Evolutionary conservation across 1,140 invertebrate species (phyloP), one percentile per base, ranked within the genome.

Genomic region (Luehdorfia chinensis): DNA sequence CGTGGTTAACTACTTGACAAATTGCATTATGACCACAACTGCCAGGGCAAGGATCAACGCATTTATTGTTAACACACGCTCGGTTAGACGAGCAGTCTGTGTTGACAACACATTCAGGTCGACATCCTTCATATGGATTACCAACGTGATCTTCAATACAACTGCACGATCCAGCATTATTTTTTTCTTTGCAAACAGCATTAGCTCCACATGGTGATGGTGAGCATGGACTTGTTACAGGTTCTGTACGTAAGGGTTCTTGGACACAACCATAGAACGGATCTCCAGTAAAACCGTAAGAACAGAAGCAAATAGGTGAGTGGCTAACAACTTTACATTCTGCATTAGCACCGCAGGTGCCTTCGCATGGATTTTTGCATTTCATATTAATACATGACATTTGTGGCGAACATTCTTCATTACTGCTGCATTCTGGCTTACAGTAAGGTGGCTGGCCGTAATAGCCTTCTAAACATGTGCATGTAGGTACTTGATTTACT

Each of bases 381-480:
- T 91, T 93, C 66, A 90, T 90, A 49, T 91, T 91, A 18, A 93
- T 85, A 59, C 94, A 96, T 8, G 94, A 91, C 5, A 94, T 84
- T 60, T 93, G 89, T 33, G 87, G 85, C 5, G 92, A 89, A 62
- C 94, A 95, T 59, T 95, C 94, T 75, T 93, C 90, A 66, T 94
- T 90, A 44, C 93, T 94, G 4, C 90, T 84, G 72, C 93, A 94
- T 78, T 94, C 92, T 1, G 93, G 93, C 51, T 92, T 89, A 41
- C 93, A 94, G 49, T 92, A 91, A 9, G 93, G 93, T 31, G 94
- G 92, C 33, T 92, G 92, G 15, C 95, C 95, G 15, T 93, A 91
- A 91, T 94, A 95, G 13, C 91, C 92, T 6, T 90, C 83, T 50
- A 91, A 78, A 73, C 95, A 95, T 6, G 89, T 92, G 74, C 94